Base-by-base conservation (phyloP, 2,888 invertebrate genomes). In the Yponomeuta plumbellus region DNA sequence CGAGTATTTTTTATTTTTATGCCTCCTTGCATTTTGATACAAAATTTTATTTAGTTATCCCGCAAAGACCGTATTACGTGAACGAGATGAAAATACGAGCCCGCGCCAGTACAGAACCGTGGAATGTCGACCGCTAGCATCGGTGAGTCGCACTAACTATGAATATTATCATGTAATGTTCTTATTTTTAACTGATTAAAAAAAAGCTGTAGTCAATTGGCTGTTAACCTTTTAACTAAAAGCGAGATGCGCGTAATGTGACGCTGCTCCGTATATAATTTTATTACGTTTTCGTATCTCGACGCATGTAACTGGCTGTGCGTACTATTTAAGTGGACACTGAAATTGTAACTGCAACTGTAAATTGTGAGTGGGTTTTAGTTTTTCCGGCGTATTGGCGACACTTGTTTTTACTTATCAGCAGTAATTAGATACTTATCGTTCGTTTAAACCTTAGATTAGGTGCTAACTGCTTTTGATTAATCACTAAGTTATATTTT, bases 161-260 rank as follows among this genome's bases (percentile, higher is more conserved):
- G 76, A 74, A 77, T 76, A 72, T n/a, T 77, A 74, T 77, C 76
- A 75, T 77, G 73, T 73, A 79, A 79, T 82, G 83, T 84, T 80
- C 86, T 84, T 89, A 90, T 90, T 88, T 90, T 89, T 90, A 91
- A 91, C 90, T 90, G 89, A 90, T 91, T 89, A 88, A 86, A 88
- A 86, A n/a, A 88, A 88, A 88, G 86, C 87, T 82, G 85, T 89
- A 88, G 90, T 91, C 91, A 91, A 91, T 91, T 91, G 91, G 78
- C 83, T 91, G 90, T 91, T 91, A 91, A 91, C 91, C 91, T 91
- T 91, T 91, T 91, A 91, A 91, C 91, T 91, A 87, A 88, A 88
- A 88, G 88, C 89, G 86, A 85, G 86, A 89, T 84, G 83, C 83
- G 86, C 88, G 91, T 91, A 91, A 91, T 91, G 88, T 88, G 90